Conservation (phyloP, 2,797 vertebrate genomes). For the Smutsia temminckii region DNA sequence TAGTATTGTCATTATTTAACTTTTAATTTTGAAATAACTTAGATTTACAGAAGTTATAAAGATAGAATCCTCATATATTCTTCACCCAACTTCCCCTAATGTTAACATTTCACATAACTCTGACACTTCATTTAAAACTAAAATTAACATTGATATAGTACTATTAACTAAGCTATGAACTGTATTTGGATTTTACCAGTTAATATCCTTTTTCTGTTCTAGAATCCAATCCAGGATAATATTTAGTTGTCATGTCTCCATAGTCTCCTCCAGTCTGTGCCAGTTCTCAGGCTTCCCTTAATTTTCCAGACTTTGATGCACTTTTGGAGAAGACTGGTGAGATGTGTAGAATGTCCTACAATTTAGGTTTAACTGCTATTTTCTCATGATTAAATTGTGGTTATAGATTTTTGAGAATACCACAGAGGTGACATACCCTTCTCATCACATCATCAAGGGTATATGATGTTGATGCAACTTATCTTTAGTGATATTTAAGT, state of each 20-base stretch:
- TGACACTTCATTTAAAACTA: neutral
- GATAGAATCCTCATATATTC: neutral
- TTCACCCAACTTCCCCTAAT: neutral
- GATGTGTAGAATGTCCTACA: neutral
- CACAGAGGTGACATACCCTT: neutral
- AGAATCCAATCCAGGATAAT: neutral
- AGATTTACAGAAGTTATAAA: neutral
- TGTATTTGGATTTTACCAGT: neutral
- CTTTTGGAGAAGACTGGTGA: neutral
- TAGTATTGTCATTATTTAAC: neutral
- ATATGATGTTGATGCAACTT: neutral
- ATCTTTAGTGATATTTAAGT: neutral
- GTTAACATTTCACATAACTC: neutral
- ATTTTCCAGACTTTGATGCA: neutral
- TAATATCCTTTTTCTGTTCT: neutral
- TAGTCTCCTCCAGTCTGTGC: neutral
- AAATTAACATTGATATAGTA: neutral
- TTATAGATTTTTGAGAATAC: neutral
- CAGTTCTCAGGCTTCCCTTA: neutral
- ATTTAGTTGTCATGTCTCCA: neutral
- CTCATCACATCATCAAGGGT: neutral
- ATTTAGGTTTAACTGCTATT: neutral
- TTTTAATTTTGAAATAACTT: constrained; percentile 21
- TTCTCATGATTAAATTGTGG: neutral
- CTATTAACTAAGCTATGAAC: neutral